Evolutionary conservation across 2,888 invertebrate species (phyloP).

Genomic region (Sarcophaga rosellei): DNA sequence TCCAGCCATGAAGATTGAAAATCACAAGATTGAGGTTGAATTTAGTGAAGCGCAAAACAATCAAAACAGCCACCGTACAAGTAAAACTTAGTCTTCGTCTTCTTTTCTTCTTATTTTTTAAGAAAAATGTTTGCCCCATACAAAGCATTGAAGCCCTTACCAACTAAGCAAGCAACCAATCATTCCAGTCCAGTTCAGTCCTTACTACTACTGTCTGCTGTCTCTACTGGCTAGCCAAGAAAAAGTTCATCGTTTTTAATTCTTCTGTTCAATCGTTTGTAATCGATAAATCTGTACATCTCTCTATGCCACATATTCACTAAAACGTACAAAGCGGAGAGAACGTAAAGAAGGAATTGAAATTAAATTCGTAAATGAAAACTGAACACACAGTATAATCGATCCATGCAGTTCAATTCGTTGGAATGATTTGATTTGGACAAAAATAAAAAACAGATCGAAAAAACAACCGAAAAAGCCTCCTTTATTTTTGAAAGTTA

Average conservation of each 20-base stretch:
- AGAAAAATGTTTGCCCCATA: conserved; percentile 45
- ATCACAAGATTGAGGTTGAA: background rate
- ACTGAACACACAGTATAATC: conserved; percentile 30
- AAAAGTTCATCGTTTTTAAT: conserved; percentile 33
- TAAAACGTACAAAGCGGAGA: conserved; percentile 2
- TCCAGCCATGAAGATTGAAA: conserved; percentile 1
- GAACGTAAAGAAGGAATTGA: conserved; percentile 1
- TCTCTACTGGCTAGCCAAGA: conserved; percentile 38
- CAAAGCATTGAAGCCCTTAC: conserved; percentile 45
- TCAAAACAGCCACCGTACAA: conserved; percentile 62
- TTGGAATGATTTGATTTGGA: conserved; percentile 54
- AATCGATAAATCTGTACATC: conserved; percentile 37
- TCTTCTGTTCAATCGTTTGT: background rate
- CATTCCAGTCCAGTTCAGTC: no score
- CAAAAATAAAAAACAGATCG: conserved; percentile 4
- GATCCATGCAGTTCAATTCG: conserved; percentile 49
- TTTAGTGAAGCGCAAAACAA: conserved; percentile 64
- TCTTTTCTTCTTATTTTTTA: background rate
- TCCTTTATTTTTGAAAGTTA: conserved; percentile 26
- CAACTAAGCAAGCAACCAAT: no score
- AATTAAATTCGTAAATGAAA: conserved; percentile 18
- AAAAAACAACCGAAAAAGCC: conserved; percentile 28
- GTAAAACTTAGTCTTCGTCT: background rate
- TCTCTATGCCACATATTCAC: conserved; percentile 17
- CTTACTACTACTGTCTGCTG: no score